phyloP scores from a whole-genome alignment of 2,113 vertebrate species.

The Calcarius ornatus region DNA sequence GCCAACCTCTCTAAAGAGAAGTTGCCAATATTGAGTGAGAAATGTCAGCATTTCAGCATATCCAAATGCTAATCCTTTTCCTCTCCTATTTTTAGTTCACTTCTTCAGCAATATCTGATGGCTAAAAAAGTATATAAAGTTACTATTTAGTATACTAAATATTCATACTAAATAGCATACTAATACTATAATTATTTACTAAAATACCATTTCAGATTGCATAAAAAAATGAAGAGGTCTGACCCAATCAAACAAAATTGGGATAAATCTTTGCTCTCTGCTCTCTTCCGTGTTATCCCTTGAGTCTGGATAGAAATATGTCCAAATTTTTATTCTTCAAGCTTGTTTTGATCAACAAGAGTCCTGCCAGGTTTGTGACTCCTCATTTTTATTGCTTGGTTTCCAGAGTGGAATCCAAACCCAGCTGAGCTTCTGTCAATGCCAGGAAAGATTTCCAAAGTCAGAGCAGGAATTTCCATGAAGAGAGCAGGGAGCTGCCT shows the following conservation, averaged over 20 bases:
- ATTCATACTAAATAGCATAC: background rate
- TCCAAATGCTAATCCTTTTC: background rate
- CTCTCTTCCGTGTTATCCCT: background rate
- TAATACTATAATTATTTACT: background rate
- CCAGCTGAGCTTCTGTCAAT: background rate
- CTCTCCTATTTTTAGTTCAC: background rate
- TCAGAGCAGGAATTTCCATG: background rate
- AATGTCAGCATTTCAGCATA: background rate
- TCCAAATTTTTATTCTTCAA: background rate
- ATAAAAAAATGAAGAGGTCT: background rate
- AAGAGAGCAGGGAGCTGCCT: background rate
- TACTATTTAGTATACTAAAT: background rate
- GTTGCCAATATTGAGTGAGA: background rate
- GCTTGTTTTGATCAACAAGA: background rate
- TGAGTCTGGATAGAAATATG: background rate
- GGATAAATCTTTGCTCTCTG: background rate
- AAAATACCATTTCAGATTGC: background rate
- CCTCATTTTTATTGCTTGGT: background rate
- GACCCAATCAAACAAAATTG: background rate
- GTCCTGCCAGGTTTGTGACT: background rate
- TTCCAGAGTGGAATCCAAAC: background rate
- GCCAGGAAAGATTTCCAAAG: background rate
- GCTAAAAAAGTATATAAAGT: background rate
- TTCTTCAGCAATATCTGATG: background rate
- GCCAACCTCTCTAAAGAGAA: background rate